phyloP scores from a whole-genome alignment of 1,140 invertebrate species.

The Papilio helenus region DNA sequence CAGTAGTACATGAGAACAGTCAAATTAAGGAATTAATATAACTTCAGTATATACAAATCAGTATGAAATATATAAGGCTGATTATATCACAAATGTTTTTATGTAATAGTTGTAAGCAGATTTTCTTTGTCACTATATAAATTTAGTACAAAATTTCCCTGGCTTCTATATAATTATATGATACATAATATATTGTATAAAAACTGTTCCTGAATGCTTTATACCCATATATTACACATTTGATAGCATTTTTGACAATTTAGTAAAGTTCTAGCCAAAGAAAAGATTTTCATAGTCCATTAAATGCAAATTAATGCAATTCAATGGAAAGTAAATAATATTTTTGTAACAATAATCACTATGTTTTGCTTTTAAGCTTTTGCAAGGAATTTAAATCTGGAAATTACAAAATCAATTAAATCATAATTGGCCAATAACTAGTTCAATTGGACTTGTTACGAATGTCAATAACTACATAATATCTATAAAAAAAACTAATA shows the following conservation, averaged over 20 bases:
- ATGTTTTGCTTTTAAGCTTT: neutral
- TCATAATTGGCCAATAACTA: neutral
- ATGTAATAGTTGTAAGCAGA: neutral
- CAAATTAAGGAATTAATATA: neutral
- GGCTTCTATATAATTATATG: neutral
- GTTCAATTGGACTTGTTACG: neutral
- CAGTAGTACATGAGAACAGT: conserved; percentile 2
- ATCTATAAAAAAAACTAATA: neutral
- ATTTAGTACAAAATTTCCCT: neutral
- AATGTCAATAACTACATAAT: neutral
- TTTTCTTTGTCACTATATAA: neutral
- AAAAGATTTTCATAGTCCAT: neutral
- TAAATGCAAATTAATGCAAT: neutral
- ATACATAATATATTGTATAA: neutral
- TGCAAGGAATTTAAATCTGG: neutral
- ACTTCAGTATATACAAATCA: neutral
- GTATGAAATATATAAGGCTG: neutral
- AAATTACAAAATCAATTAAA: neutral
- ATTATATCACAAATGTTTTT: neutral
- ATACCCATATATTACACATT: neutral
- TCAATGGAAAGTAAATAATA: neutral
- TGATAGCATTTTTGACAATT: conserved; percentile 4
- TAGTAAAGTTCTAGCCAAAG: neutral
- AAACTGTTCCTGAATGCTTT: neutral
- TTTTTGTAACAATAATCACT: neutral